phyloP scores from a whole-genome alignment of 2,888 invertebrate species.

The Argyra leucocephala region DNA sequence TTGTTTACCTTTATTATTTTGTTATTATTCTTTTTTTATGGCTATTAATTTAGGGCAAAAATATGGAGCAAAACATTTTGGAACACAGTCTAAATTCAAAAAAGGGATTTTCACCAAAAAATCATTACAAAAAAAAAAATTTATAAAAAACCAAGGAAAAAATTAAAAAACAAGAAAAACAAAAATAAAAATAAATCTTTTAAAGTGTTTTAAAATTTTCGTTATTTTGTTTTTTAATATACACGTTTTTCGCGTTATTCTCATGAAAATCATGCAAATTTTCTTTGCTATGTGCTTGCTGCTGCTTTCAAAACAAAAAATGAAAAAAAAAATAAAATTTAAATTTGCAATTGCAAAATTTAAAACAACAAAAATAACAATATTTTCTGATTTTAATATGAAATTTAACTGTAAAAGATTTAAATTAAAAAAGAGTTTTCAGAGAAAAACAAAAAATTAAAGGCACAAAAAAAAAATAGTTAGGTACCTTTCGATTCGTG shows the following conservation, averaged over 20 bases:
- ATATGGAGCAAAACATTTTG: not conserved
- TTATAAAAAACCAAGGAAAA: not conserved
- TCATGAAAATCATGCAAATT: conserved; percentile 5
- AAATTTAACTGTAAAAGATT: no score
- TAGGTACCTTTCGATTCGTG: not conserved
- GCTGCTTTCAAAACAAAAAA: no score
- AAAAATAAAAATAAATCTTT: not conserved
- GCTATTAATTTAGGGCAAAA: not conserved
- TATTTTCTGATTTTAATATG: no score
- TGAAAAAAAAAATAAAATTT: no score
- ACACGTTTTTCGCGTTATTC: conserved; percentile 6
- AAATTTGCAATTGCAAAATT: no score
- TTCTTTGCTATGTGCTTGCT: not conserved
- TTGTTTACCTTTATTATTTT: no score
- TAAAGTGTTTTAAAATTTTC: no score
- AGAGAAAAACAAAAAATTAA: not conserved
- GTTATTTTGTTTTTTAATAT: not conserved
- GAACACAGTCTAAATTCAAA: not conserved
- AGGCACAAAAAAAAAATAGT: not conserved
- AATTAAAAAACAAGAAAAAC: no score
- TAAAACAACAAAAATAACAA: no score
- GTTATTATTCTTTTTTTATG: not conserved
- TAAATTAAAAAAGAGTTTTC: no score
- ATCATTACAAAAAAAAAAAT: not conserved
- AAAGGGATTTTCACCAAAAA: not conserved